These are phyloP conservation scores for Sitta europaea DNA, from an alignment of 2,113 vertebrate species.

Conservation along the genomic window DNA sequence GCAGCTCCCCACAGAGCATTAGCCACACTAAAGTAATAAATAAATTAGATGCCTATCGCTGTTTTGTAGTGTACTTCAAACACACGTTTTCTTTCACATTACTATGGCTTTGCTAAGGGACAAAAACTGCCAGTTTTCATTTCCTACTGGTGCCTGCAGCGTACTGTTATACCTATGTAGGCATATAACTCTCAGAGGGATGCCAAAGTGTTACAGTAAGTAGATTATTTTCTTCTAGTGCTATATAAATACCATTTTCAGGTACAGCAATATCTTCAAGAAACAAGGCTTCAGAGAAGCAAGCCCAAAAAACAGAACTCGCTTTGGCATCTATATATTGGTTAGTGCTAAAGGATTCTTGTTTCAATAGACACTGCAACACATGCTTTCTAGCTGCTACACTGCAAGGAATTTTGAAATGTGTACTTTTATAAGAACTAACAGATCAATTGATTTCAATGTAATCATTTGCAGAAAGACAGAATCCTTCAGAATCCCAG, in stretches of 20 bases:
- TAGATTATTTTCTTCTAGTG: conserved; percentile 6
- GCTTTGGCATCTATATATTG: neutral
- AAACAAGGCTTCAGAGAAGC: neutral
- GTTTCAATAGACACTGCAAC: neutral
- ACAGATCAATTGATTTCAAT: conserved; percentile 57
- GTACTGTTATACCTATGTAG: neutral
- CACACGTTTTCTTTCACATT: neutral
- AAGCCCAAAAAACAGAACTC: neutral
- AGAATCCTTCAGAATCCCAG: conserved; percentile 29
- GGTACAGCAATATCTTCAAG: conserved; percentile 9
- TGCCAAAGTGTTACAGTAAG: conserved; percentile 10
- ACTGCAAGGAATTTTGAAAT: neutral
- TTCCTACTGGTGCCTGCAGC: neutral
- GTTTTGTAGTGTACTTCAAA: neutral
- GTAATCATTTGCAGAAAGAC: conserved; percentile 43
- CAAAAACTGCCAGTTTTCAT: neutral
- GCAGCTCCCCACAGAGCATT: neutral
- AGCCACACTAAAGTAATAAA: neutral
- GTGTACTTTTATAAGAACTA: conserved; percentile 36
- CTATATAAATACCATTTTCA: conserved; percentile 19
- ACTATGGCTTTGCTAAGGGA: neutral
- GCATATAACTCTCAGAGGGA: conserved; percentile 4
- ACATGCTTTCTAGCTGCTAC: neutral
- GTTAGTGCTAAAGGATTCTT: neutral
- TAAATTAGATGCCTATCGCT: neutral